phyloP scores from a whole-genome alignment of 2,888 invertebrate species.

The Rotaria sp. region DNA sequence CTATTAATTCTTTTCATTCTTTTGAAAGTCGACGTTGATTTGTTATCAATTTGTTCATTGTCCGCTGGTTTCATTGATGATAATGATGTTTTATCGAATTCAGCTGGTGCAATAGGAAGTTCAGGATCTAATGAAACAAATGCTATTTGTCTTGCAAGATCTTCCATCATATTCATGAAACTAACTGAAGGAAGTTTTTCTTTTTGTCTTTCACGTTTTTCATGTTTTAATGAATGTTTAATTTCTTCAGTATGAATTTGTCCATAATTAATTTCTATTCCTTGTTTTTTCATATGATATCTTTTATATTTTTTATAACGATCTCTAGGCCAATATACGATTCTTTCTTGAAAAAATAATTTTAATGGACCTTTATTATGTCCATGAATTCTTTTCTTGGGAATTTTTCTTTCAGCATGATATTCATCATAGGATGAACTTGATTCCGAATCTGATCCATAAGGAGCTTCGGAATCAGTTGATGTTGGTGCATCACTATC shows the following conservation, averaged over 20 bases:
- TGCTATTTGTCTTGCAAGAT: background rate
- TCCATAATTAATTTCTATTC: background rate
- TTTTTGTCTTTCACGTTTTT: background rate
- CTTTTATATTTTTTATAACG: background rate
- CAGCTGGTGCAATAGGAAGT: background rate
- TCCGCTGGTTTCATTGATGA: background rate
- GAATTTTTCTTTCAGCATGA: background rate
- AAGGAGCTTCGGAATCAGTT: background rate
- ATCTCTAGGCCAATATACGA: background rate
- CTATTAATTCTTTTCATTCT: background rate
- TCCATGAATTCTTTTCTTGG: background rate
- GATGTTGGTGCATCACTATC: background rate
- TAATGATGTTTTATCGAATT: background rate
- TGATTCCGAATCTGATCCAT: background rate
- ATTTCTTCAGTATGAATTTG: conserved; percentile 7
- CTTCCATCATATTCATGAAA: background rate
- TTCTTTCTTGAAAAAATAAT: background rate
- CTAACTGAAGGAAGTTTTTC: background rate
- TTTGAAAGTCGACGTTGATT: background rate
- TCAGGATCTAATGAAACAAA: background rate
- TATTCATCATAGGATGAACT: conserved; percentile 15
- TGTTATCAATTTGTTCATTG: background rate
- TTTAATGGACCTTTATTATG: background rate
- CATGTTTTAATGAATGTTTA: background rate
- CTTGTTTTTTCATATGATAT: background rate